Base-by-base conservation (phyloP, 2,888 invertebrate genomes). In the Hirtodrosophila cameraria region DNA sequence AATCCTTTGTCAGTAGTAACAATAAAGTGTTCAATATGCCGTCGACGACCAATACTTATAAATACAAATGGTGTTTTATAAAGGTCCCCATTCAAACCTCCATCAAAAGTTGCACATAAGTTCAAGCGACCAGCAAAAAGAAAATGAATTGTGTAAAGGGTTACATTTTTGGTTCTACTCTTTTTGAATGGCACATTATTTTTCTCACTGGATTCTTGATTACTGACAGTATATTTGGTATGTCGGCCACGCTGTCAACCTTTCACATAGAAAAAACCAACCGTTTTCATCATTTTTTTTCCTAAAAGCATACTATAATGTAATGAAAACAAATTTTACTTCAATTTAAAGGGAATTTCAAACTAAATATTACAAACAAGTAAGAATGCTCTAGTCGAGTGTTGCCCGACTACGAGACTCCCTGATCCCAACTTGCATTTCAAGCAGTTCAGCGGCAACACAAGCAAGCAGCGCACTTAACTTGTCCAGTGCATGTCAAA, bases 1-100 rank as follows among this genome's bases (percentile, higher is more conserved):
- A 66, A 71, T 60, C 66, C 72, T 61, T 71, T 62, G 62, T 35
- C 41, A 49, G 41, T 38, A 49, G 41, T 18, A 49, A 70, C 52
- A 50, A 68, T 31, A 50, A 57, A 57, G 45, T 46, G 68, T 60
- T 64, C 59, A 57, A 73, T 65, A 52, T 53, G 43, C 39, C 54
- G 53, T 45, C 39, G 23, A 15, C 23, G n/a, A 13, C 11, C 46
- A 36, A 52, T 46, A 8, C 12, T 36, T 49, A 57, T 59, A 43
- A 46, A 58, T 55, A 73, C 49, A 65, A 55, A 59, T 64, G 64
- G 48, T 15, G 30, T 11, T 39, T 36, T 39, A 16, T 50, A 62
- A 45, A 31, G 30, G 9, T 11, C 33, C 48, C 25, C 30, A 53
- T 28, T 55, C 52, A 33, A 25, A 38, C 28, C 65, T 30, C 2